These are phyloP conservation scores for Cuniculus paca DNA, from an alignment of 2,797 vertebrate genomes.

Conservation along the genomic window DNA sequence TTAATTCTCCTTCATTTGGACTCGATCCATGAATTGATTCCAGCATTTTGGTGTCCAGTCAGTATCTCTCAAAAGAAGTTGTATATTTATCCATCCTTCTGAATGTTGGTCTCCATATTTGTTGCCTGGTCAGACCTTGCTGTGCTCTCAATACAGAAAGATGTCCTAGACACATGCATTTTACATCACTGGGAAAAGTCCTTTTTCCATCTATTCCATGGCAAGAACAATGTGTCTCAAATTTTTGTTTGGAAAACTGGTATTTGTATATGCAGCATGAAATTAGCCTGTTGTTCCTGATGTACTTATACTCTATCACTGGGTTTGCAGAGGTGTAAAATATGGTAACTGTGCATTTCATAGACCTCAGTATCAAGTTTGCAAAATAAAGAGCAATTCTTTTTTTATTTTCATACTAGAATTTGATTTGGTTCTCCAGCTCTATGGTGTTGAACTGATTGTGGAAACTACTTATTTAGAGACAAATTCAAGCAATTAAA, in stretches of 20 bases:
- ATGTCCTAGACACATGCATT: fast-evolving
- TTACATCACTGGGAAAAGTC: neutral
- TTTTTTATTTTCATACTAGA: neutral
- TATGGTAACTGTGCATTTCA: neutral
- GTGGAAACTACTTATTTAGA: neutral
- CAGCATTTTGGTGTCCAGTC: neutral
- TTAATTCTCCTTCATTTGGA: neutral
- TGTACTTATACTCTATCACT: neutral
- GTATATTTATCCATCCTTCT: neutral
- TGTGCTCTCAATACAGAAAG: neutral
- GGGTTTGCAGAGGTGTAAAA: neutral
- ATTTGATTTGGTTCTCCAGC: neutral
- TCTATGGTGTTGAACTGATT: neutral
- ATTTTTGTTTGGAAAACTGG: neutral
- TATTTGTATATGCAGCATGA: neutral
- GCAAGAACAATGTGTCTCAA: neutral
- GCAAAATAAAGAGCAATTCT: neutral
- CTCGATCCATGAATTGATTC: neutral
- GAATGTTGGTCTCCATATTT: fast-evolving
- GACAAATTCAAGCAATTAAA: neutral
- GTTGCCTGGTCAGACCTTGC: neutral
- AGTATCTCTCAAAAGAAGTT: neutral
- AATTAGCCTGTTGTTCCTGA: neutral
- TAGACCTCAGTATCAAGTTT: neutral
- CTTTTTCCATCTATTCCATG: neutral